Conservation (phyloP, 2,888 invertebrate species). For the Heliconius cydno region DNA sequence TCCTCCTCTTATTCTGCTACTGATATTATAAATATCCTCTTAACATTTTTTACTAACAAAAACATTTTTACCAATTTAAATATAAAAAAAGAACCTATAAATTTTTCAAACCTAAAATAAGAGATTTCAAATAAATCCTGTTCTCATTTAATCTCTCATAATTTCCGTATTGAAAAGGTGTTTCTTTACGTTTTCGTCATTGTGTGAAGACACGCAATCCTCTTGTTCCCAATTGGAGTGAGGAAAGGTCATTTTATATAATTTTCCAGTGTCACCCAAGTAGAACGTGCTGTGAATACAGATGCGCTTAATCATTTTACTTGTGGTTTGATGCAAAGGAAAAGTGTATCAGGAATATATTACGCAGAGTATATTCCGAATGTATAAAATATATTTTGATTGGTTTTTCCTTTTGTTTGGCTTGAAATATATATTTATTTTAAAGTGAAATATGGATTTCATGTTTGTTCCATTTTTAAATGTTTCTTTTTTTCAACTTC, state of each 20-base stretch:
- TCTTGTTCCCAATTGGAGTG: conserved; percentile 12
- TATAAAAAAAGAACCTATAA: too few relatives aligned
- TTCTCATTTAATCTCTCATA: neutral
- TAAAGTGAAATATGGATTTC: too few relatives aligned
- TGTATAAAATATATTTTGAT: neutral
- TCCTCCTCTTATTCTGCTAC: too few relatives aligned
- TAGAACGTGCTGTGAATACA: conserved; percentile 28
- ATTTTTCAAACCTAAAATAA: neutral
- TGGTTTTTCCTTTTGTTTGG: neutral
- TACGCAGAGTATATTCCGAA: neutral
- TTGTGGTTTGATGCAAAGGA: conserved; percentile 18
- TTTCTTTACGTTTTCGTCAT: neutral
- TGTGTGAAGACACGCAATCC: conserved; percentile 17
- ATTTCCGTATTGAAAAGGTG: conserved; percentile 2
- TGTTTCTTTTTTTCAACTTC: too few relatives aligned
- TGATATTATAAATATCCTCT: too few relatives aligned
- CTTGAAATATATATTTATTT: too few relatives aligned
- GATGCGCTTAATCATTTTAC: conserved; percentile 25
- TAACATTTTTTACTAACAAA: too few relatives aligned
- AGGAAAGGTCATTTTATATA: conserved; percentile 26
- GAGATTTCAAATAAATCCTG: neutral
- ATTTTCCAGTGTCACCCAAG: conserved; percentile 23
- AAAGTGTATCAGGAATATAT: conserved; percentile 3
- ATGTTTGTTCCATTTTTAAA: too few relatives aligned
- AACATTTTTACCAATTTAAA: too few relatives aligned